Base-by-base conservation (phyloP, 2,888 invertebrate species). In the Callinectes sapidus region DNA sequence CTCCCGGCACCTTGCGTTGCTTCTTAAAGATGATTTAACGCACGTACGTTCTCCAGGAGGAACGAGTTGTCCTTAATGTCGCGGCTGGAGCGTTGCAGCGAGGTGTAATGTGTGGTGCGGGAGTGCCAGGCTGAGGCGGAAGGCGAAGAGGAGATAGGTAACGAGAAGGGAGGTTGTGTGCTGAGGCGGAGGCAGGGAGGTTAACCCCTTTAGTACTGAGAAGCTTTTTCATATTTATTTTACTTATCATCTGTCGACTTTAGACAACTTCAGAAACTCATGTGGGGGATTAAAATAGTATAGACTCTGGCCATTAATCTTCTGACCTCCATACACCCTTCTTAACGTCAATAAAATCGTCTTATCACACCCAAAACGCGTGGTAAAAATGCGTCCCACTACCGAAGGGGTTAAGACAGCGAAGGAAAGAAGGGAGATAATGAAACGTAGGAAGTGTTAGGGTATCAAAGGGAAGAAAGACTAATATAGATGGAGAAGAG, bases 21-120 rank as follows among this genome's bases (percentile, higher is more conserved):
- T 81, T 35, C 81, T 32, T 81, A 2, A 35, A 35, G 81, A 81
- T 35, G 35, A 81, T 81, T 81, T 81, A 81, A 10, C 81, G 81
- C 81, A 0, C 35, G 81, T 81, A 35, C 35, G 35, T 81, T 81
- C 16, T 5, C 10, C 35, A 5, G 81, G 32, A 81, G 81, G 35
- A n/a, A 81, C 81, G 77, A 81, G 32, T 81, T 18, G 81, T 81
- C 35, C 81, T 81, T 81, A 81, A 81, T 81, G 81, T 81, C 81
- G 81, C 81, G 16, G 35, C 81, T 32, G 35, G 23, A 35, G 81
- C 81, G 81, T 81, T 32, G 81, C 35, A 32, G 71, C 28, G 16
- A 35, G 81, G 81, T 81, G 35, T 81, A 35, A 81, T 81, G 81
- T 35, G 81, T 81, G 35, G 32, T 28, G 81, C 35, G 81, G 81